Evolutionary conservation across 2,888 invertebrate species (phyloP).

Genomic region (Polydesmus complanatus): DNA sequence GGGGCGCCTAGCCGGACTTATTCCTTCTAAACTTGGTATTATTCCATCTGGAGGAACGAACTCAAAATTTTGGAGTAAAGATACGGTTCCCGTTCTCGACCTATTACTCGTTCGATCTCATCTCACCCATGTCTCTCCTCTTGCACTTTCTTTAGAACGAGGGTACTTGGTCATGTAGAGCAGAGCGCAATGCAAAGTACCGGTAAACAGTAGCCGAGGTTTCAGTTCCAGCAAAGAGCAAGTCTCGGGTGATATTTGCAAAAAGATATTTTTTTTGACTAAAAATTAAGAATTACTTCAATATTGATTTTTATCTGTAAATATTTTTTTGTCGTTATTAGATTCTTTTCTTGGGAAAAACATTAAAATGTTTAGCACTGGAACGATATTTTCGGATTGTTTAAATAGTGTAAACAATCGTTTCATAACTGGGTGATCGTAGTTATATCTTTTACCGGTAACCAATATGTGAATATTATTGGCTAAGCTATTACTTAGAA

Average conservation of each 20-base stretch:
- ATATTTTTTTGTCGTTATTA: not conserved
- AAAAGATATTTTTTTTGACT: no score
- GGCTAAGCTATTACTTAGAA: not conserved
- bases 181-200: not conserved
- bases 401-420: not conserved
- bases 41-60: no score
- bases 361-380: not conserved
- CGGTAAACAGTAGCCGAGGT: not conserved
- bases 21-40: no score
- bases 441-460: not conserved
- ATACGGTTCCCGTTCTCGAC: not conserved
- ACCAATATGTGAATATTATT: not conserved
- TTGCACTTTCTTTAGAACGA: not conserved
- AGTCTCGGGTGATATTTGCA: not conserved
- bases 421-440: not conserved
- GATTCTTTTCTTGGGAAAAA: not conserved
- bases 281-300: not conserved
- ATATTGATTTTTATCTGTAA: not conserved
- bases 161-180: constrained; percentile 1
- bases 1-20: no score
- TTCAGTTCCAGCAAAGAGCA: not conserved
- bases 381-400: not conserved
- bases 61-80: no score
- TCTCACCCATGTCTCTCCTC: no score
- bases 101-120: not conserved